Evolutionary conservation across 2,113 vertebrate genomes (phyloP), one percentile per base, ranked within the genome.

Genomic region (Labrus mixtus): DNA sequence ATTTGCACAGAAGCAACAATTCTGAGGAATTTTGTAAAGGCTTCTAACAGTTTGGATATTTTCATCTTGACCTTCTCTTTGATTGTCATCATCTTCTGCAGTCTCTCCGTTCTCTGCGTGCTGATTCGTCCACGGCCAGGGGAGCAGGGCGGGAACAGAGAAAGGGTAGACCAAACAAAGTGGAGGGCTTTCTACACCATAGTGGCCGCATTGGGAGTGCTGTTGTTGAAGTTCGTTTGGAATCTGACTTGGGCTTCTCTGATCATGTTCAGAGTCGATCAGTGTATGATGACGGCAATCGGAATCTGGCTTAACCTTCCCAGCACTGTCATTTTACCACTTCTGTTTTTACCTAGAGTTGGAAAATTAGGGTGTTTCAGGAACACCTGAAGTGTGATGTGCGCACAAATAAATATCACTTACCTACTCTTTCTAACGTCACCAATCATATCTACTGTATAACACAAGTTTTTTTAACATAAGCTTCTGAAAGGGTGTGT

Each of bases 11-110:
- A 3, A 16, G 12, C 0, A 3, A 0, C 9, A 8, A 0, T 0
- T 59, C 6, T 23, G 1, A 0, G 12, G 0, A 0, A 0, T 9
- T 10, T 10, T 1, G 15, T 17, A 17, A 1, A 17, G 0, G 1
- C 10, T 6, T 1, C 45, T 46, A 1, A 17, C 6, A 2, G 1
- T 17, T 7, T 48, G 17, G 46, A 48, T 15, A 7, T 48, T 6
- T 9, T 3, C 48, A 3, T 51, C 4, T 51, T 3, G 1, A 8
- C n/a, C 0, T 20, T n/a, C 8, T 19, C 7, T 9, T 20, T 51
- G 19, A n/a, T n/a, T 20, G 3, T 20, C 48, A 20, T 51, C 48
- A 6, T 10, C 48, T 20, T 51, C 48, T 51, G 48, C 19, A 51
- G 48, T 3, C 48, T 51, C 3, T 51, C 19, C 2, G 48, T 51